Evolutionary conservation across 2,113 vertebrate species (phyloP), one percentile per base, ranked within the genome.

Genomic region (Heptranchias perlo): DNA sequence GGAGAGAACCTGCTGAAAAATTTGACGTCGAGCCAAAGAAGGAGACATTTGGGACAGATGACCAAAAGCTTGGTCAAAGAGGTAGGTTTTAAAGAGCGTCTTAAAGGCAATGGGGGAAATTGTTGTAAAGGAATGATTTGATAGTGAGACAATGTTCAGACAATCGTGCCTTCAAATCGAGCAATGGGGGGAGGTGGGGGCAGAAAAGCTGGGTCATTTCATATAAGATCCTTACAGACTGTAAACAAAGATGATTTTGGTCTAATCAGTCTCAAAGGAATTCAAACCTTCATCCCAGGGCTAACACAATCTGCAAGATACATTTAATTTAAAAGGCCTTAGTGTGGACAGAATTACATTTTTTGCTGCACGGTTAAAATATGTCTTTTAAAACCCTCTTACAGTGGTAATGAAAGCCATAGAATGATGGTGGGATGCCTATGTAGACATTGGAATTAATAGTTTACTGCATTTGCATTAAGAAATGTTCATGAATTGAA

Each of bases 401-500:
- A 4, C 35, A 61, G 31, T 23, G n/a, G 16, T 93, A 93, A 64
- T 93, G n/a, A n/a, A 93, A 93, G 35, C 13, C 64, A 35, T 39
- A 62, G 58, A 61, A 93, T 93, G 89, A 54, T 91, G 28, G 31
- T 2, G 13, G 31, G 87, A 13, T 14, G 11, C 54, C 58, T 62
- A 93, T 39, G 54, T 64, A 23, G 39, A 62, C 1, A 1, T 64
- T 93, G 89, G 58, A 93, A 62, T 62, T 62, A 93, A 93, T 93
- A 62, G 58, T 23, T 62, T 62, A 93, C 89, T 21, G 58, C 35
- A 64, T 93, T 93, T 93, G 89, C 89, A 93, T 93, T 39, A 93
- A 93, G 58, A 93, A 62, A 62, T 39, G 89, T 18, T 39, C 87
- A 39, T 64, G 58, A 93, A 93, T 62, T 64, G 89, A 93, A 93